Evolutionary conservation across 2,888 invertebrate species (phyloP), one percentile per base, ranked within the genome.

Genomic region (Coleophora flavipennella): DNA sequence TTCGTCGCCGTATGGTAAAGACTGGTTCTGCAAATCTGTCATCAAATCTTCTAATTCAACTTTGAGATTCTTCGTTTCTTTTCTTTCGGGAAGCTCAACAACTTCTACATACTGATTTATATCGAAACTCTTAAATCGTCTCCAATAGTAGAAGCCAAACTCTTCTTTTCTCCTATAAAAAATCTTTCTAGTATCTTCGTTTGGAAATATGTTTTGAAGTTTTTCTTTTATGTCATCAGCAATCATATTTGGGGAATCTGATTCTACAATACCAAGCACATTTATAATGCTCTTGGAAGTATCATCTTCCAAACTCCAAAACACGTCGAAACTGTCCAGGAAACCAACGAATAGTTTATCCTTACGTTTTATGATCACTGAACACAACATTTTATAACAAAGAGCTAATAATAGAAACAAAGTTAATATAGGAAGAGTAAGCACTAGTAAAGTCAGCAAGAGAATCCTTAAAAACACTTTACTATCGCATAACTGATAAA

Each of bases 141-240:
- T 64, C 86, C 87, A 86, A 53, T 76, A 88, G 48, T 73, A 81
- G 50, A 87, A 88, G 1, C 87, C 88, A 28, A 69, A 79, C 36
- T 64, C 66, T 45, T 77, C 73, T 11, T 59, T 67, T 45, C 79
- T 61, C 31, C 67, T 63, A 48, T 78, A 85, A 42, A 81, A 73
- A 36, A 87, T 57, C 55, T 87, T 87, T 33, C 61, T 59, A 1
- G 50, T 50, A 2, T 53, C 48, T 20, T 49, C 33, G 35, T 65
- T 55, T 7, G 48, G 38, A 8, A 54, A 40, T 13, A 67, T 50
- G 26, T 45, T 49, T 33, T 48, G 46, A 26, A 72, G 40, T 50
- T 66, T 72, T 2, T 55, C 44, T 51, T 59, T 69, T 12, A 74
- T 62, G 12, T 50, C 59, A 3, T 57, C 43, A 12, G 62, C 50